Base-by-base conservation (phyloP, 2,888 invertebrate genomes). In the Drosophila fungiperda region DNA sequence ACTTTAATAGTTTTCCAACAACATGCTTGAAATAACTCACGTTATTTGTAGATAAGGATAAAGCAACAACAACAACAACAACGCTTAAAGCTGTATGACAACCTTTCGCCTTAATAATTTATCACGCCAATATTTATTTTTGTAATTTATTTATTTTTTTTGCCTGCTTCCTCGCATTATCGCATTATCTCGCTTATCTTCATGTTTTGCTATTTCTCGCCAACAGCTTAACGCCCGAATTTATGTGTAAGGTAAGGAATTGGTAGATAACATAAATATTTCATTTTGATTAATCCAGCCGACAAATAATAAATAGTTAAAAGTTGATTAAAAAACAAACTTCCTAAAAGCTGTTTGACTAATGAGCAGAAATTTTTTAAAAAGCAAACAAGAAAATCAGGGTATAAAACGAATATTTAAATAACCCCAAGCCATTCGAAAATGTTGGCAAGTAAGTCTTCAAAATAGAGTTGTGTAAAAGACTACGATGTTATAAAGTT, bases 41-140 rank as follows among this genome's bases (percentile, higher is more conserved):
- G 83, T 78, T 86, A 72, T 70, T 73, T 68, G 48, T n/a, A 66
- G 90, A 81, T 78, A 78, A 81, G 64, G 88, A 89, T 89, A 89
- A 84, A 72, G 54, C 64, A 32, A 32, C 29, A 32, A 35, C 26
- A 49, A 15, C 33, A 20, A 35, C 36, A 26, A 26, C 36, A 15
- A 45, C 9, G 17, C 49, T 20, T 53, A 45, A 62, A 45, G 63
- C 20, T 57, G 82, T 65, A 63, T 64, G 71, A 65, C 82, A 78
- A 54, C 73, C 63, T 69, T 76, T 74, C 70, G 52, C 73, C 66
- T 71, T 70, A 38, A 78, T 82, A 85, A 90, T 88, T 90, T 90
- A 90, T 90, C 73, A 75, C 75, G 74, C 67, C 87, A 72, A 70
- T 80, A 72, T 72, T 71, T 38, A 73, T 83, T 73, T 69, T 49